Conservation (phyloP, 1,140 invertebrate species). For the Mamestra configurata region DNA sequence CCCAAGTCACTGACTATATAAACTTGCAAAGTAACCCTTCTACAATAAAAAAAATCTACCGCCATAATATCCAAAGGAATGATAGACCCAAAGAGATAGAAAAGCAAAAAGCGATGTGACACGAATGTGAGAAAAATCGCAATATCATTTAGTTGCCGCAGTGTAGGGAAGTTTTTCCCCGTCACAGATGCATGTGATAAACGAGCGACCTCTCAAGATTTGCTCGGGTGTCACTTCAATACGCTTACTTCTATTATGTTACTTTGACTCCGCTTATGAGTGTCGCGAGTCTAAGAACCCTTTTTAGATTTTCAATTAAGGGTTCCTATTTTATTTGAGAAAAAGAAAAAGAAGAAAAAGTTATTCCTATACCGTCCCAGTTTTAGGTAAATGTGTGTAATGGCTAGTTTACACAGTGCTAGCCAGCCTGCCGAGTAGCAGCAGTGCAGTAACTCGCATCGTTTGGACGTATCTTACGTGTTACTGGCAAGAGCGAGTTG, state of each 20-base stretch:
- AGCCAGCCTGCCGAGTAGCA: no score
- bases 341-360: no score
- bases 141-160: constrained; percentile 60
- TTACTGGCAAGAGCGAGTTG: no score
- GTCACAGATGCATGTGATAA: constrained; percentile 67
- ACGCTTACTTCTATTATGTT: constrained; percentile 52
- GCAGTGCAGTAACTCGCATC: no score
- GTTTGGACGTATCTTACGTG: no score
- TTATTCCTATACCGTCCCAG: no score
- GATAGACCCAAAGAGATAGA: constrained; percentile 8
- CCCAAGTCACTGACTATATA: no score
- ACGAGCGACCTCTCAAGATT: constrained; percentile 56
- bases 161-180: constrained; percentile 57
- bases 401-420: no score
- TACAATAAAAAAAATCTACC: background rate
- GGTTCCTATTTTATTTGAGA: background rate
- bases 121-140: constrained; percentile 54
- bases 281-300: constrained; percentile 8
- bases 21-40: no score
- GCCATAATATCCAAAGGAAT: constrained; percentile 22
- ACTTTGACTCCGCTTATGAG: constrained; percentile 31
- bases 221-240: constrained; percentile 55
- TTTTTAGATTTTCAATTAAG: background rate
- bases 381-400: no score
- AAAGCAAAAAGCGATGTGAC: constrained; percentile 35